Evolutionary conservation across 1,140 invertebrate genomes (phyloP), one percentile per base, ranked within the genome.

Genomic region (Schlechtendalia chinensis): DNA sequence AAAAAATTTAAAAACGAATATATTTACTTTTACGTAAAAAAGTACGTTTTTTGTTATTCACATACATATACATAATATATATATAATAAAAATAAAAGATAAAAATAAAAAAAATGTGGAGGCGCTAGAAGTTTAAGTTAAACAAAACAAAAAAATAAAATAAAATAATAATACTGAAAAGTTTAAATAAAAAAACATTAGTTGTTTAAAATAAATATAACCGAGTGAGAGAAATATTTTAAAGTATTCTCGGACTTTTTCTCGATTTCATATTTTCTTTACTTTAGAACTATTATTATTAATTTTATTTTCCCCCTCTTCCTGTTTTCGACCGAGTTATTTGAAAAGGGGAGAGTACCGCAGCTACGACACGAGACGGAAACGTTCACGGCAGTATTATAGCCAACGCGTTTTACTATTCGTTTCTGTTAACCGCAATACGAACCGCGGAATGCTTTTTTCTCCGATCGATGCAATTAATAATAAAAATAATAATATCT

Each of bases 191-290:
- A 50, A 50, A 69, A 69, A 69, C 45, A 69, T 69, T 69, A 50
- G 39, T 69, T 50, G 45, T 69, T 50, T 17, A 69, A 69, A 69
- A 69, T 69, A 69, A 69, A n/a, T 69, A 50, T 69, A 69, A 50
- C 67, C 16, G 32, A 69, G 45, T 27, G 67, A 69, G 22, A 50
- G 47, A 50, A 69, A 69, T 50, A 69, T 69, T 50, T 69, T 27
- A 24, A 69, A 69, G 67, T 69, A 50, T 69, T 69, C 22, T 14
- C 6, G 47, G 22, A 50, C 45, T 17, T 69, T 67, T 22, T 24
- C 45, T 69, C 16, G 24, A 47, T 47, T 24, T 69, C 17, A 27
- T 69, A 69, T 69, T 50, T 50, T 69, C n/a, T 69, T 69, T 27
- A 69, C 67, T 69, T 69, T 27, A 69, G 27, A 69, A 69, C 45